Evolutionary conservation across 2,888 invertebrate genomes (phyloP).

Genomic region (Andrena hattorfiana): DNA sequence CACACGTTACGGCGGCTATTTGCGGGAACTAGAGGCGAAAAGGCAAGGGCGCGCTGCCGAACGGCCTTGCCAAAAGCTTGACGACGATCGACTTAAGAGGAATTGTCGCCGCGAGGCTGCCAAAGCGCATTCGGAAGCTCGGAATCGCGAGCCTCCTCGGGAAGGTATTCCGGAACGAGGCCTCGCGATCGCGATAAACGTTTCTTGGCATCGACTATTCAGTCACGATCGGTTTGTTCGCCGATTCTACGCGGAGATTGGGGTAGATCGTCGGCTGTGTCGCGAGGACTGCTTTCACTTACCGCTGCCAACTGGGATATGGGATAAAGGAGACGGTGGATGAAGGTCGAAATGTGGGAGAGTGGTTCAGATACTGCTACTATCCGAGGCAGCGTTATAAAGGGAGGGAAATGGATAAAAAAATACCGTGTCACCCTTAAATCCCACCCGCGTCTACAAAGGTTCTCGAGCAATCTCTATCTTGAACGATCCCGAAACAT

Average conservation of each 20-base stretch:
- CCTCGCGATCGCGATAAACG: conserved; percentile 20
- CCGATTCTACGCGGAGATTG: neutral
- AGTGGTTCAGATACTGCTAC: no score
- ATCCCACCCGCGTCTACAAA: no score
- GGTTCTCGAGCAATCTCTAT: no score
- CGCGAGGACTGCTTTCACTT: conserved; percentile 2
- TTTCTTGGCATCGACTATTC: conserved; percentile 34
- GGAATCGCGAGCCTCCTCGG: conserved; percentile 30
- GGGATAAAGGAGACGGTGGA: neutral
- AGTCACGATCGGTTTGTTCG: conserved; percentile 19
- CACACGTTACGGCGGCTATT: conserved; percentile 49
- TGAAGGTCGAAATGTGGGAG: neutral
- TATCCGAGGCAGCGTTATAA: no score
- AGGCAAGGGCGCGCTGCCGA: conserved; percentile 63
- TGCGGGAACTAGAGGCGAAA: conserved; percentile 45
- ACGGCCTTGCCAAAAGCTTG: conserved; percentile 59
- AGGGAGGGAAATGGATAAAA: no score
- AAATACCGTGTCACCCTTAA: no score
- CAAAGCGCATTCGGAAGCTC: conserved; percentile 44
- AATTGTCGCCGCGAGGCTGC: conserved; percentile 47
- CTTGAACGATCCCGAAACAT: neutral
- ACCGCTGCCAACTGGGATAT: conserved; percentile 27
- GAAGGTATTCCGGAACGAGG: conserved; percentile 37
- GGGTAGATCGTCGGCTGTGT: neutral
- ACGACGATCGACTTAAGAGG: conserved; percentile 57